Evolutionary conservation across 1,140 invertebrate genomes (phyloP), one percentile per base, ranked within the genome.

Genomic region (Drosophila rufa): DNA sequence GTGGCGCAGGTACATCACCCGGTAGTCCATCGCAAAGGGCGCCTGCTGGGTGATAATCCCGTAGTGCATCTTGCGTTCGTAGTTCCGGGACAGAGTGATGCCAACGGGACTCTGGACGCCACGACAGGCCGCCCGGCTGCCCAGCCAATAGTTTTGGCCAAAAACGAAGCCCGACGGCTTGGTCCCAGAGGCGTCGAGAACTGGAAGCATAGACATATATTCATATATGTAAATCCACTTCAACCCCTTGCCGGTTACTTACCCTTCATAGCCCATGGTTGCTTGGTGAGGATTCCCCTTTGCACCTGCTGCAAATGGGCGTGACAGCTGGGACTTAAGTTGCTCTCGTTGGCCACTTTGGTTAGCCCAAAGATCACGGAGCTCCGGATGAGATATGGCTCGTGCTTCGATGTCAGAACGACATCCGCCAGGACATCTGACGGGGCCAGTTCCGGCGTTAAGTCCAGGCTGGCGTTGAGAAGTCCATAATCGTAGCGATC

Each of bases 181-280:
- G 1, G 62, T 79, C 5, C 91, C 92, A 2, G 92, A 93, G 5
- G 92, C 90, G 65, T 93, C 92, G 5, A 93, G 77, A 9, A 83
- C 92, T 93, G 57, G 8, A 71, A 46, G 19, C 19, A 5, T 2
- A 38, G 8, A 22, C 14, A 14, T n/a, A 2, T 25, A 25, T 14
- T 38, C 2, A 25, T 25, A 22, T 38, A 50, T 33, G 0, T 33
- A 25, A 38, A 56, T 46, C 15, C 45, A 36, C 33, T 15, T 2
- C n/a, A 46, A 1, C 33, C 36, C 33, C 15, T 12, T 9, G 12
- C 11, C 12, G 11, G 4, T 22, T 48, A 67, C 87, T 73, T 43
- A 93, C 92, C 92, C 77, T 93, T 93, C 47, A 93, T 92, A 11
- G 92, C 92, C 92, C 92, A 93, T 17, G 92, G 82, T 47, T 93